phyloP scores from a whole-genome alignment of 2,113 vertebrate genomes.

The Hydropotes inermis region DNA sequence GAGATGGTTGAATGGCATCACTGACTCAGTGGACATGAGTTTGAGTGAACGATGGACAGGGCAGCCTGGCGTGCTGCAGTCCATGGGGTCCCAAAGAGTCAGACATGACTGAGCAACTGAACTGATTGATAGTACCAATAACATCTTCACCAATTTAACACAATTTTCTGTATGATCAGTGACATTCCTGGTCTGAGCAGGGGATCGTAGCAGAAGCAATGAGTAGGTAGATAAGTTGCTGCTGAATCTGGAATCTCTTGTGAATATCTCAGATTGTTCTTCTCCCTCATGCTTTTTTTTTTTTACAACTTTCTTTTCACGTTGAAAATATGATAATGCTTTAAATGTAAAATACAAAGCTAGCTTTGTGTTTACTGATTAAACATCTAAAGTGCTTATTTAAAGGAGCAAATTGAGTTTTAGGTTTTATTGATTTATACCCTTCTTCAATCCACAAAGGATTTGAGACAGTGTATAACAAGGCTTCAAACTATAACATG shows the following conservation, averaged over 20 bases:
- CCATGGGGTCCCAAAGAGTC: not conserved
- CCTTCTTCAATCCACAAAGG: not conserved
- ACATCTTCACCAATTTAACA: not conserved
- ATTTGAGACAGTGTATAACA: not conserved
- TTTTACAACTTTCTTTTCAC: not conserved
- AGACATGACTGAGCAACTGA: not conserved
- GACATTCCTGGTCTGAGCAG: not conserved
- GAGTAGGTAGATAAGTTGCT: not conserved
- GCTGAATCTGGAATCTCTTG: not conserved
- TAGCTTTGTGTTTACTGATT: not conserved
- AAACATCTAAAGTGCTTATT: not conserved
- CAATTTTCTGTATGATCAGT: not conserved
- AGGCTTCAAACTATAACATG: conserved; percentile 9
- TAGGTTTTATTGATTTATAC: conserved; percentile 37
- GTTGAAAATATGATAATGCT: not conserved
- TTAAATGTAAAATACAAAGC: not conserved
- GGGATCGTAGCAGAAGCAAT: not conserved
- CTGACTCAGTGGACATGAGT: not conserved
- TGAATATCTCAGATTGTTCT: not conserved
- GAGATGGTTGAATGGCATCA: not conserved
- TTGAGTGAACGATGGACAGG: not conserved
- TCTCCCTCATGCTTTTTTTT: not conserved
- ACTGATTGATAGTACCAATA: not conserved
- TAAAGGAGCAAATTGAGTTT: conserved; percentile 20
- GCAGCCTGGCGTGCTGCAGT: not conserved